Evolutionary conservation across 2,797 vertebrate species (phyloP).

Genomic region (Manis crassicaudata): DNA sequence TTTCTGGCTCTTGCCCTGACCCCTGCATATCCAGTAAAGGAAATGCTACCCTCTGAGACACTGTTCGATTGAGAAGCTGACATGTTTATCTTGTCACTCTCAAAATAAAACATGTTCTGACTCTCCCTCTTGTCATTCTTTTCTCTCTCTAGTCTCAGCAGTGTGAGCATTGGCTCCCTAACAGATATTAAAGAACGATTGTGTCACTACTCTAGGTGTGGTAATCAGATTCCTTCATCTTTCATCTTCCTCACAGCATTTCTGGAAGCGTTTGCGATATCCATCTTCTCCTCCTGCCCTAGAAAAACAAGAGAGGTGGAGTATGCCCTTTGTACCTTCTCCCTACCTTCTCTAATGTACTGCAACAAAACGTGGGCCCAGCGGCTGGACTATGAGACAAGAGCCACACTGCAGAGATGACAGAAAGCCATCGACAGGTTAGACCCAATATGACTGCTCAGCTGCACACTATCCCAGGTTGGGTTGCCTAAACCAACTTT

Average conservation of each 20-base stretch:
- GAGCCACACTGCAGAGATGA: neutral
- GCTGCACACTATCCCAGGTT: no score
- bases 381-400: neutral
- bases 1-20: neutral
- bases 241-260: slow-evolving; percentile 9
- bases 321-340: neutral
- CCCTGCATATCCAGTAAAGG: neutral
- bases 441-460: neutral
- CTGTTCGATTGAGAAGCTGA: neutral
- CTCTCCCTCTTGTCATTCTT: neutral
- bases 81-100: neutral
- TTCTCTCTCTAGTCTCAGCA: neutral
- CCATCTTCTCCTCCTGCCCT: neutral
- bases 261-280: neutral
- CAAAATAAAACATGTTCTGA: neutral
- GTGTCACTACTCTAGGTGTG: neutral
- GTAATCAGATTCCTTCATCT: neutral
- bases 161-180: neutral
- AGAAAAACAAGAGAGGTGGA: neutral
- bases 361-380: neutral
- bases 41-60: neutral
- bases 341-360: neutral
- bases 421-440: neutral
- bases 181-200: neutral
- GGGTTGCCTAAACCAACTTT: neutral